These are phyloP conservation scores for Etheostoma cragini DNA, from an alignment of 2,113 vertebrate genomes.

Conservation along the genomic window DNA sequence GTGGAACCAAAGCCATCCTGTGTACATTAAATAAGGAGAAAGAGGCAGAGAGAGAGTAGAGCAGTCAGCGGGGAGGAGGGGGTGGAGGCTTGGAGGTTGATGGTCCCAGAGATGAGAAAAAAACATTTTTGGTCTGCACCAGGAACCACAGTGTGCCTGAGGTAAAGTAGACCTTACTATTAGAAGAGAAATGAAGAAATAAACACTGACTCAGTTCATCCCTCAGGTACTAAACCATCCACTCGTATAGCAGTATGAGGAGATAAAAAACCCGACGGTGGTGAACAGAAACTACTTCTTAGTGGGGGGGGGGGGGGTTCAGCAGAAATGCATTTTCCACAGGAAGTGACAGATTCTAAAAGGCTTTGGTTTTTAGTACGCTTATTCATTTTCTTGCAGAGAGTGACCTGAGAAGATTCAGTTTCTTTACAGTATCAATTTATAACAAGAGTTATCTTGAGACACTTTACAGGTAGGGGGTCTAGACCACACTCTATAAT, in stretches of 20 bases:
- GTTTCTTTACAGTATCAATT: no score
- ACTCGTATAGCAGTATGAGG: slow-evolving; percentile 4
- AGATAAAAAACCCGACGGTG: slow-evolving; percentile 3
- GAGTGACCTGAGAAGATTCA: no score
- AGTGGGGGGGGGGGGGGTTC: background rate
- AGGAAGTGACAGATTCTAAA: background rate
- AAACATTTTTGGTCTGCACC: slow-evolving; percentile 7
- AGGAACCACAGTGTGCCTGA: slow-evolving; percentile 19
- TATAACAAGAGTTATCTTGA: no score
- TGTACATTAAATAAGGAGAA: background rate
- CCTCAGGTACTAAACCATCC: slow-evolving; percentile 30
- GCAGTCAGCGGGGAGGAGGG: background rate
- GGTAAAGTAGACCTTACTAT: slow-evolving; percentile 41
- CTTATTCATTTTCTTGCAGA: no score
- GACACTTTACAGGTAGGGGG: no score
- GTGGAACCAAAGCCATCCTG: background rate
- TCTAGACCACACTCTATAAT: no score
- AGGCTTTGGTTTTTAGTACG: no score
- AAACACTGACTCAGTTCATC: slow-evolving; percentile 41
- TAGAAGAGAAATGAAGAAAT: slow-evolving; percentile 44
- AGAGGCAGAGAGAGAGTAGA: background rate
- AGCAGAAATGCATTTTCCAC: background rate
- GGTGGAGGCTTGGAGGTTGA: slow-evolving; percentile 24
- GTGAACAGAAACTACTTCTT: background rate
- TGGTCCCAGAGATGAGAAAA: slow-evolving; percentile 28